These are phyloP conservation scores for Ctenosaura bakeri DNA, from an alignment of 2,797 vertebrate genomes.

Conservation along the genomic window DNA sequence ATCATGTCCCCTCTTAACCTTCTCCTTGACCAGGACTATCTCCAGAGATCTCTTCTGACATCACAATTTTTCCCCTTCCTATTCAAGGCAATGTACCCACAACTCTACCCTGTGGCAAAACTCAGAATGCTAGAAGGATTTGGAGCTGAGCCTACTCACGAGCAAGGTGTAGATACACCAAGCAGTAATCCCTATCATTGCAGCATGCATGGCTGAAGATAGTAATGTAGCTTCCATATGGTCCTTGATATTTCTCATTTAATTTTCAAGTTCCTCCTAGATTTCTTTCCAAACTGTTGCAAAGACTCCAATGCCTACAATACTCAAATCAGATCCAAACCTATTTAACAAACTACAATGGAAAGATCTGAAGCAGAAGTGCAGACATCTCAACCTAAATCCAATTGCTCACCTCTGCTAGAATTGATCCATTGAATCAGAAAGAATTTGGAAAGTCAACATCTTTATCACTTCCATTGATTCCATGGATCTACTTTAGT, in stretches of 20 bases:
- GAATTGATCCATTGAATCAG: no score
- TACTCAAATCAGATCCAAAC: not conserved
- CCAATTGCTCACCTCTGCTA: no score
- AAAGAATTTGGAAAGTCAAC: no score
- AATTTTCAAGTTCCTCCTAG: not conserved
- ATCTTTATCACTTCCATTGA: no score
- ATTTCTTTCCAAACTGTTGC: not conserved
- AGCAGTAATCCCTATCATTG: not conserved
- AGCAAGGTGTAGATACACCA: not conserved
- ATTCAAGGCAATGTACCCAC: not conserved
- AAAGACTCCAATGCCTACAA: not conserved
- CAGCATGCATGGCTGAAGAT: no score
- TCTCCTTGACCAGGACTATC: not conserved
- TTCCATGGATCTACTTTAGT: no score
- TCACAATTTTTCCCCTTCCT: no score
- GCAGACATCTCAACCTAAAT: no score
- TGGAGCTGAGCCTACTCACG: not conserved
- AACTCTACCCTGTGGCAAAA: not conserved
- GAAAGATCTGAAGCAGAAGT: no score
- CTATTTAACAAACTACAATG: not conserved
- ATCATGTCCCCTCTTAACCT: no score
- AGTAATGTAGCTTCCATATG: accelerated
- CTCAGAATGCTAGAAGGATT: not conserved
- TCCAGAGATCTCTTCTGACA: not conserved
- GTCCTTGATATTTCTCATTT: not conserved